These are phyloP conservation scores for Cantharis rustica DNA, from an alignment of 2,888 invertebrate species.

Conservation along the genomic window DNA sequence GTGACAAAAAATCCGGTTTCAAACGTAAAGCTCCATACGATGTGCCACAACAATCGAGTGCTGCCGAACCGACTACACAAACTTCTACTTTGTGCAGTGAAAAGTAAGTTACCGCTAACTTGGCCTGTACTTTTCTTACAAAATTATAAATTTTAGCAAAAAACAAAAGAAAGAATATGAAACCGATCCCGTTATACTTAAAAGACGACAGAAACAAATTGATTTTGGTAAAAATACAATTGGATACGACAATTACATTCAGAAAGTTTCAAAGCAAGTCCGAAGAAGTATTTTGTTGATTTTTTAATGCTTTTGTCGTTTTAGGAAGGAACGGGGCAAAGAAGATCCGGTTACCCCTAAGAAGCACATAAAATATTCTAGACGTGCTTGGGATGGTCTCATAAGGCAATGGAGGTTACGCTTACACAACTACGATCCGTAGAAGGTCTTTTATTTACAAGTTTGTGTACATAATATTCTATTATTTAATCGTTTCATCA, in stretches of 20 bases:
- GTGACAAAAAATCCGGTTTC: conserved; percentile 21
- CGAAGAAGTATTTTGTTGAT: not conserved
- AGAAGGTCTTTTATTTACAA: not conserved
- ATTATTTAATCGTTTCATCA: too few species aligned
- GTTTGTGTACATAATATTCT: not conserved
- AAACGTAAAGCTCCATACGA: conserved; percentile 23
- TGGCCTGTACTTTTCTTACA: not conserved
- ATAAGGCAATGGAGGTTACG: conserved; percentile 86
- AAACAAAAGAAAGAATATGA: conserved; percentile 60
- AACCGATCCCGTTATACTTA: conserved; percentile 71
- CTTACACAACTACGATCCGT: conserved; percentile 79
- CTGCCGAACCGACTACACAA: not conserved
- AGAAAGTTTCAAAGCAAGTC: conserved; percentile 71
- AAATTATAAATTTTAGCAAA: not conserved
- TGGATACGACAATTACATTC: conserved; percentile 79
- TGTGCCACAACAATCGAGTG: not conserved
- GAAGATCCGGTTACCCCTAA: conserved; percentile 90
- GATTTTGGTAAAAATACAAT: conserved; percentile 94
- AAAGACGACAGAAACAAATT: conserved; percentile 88
- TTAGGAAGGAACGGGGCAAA: conserved; percentile 64
- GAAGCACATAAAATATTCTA: conserved; percentile 83
- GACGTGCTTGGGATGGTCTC: conserved; percentile 91
- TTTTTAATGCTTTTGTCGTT: conserved; percentile 37
- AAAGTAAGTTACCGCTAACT: not conserved
- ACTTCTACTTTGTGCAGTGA: not conserved